phyloP scores from a whole-genome alignment of 1,140 invertebrate species.

The Zaprionus vittiger region DNA sequence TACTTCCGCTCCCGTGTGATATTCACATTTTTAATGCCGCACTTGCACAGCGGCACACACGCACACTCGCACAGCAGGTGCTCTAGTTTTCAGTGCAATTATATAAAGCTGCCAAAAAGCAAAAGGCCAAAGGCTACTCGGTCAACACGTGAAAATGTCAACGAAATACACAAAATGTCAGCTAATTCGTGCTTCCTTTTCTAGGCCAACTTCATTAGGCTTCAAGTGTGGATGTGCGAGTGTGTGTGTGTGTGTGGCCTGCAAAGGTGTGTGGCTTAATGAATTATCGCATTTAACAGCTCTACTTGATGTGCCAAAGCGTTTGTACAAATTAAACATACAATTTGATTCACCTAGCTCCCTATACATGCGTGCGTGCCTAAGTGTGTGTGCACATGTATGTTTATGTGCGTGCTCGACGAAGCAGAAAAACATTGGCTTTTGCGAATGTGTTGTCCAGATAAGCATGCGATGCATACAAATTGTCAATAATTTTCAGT shows the following conservation, averaged over 20 bases:
- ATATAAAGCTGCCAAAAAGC: slow-evolving; percentile 72
- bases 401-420: not conserved
- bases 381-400: not conserved
- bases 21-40: slow-evolving; percentile 76
- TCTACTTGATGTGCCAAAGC: slow-evolving; percentile 33
- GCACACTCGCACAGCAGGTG: slow-evolving; percentile 59
- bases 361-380: not conserved
- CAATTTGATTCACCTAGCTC: not conserved
- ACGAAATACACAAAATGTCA: slow-evolving; percentile 42
- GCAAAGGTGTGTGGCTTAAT: slow-evolving; percentile 58
- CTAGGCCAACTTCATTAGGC: slow-evolving; percentile 78
- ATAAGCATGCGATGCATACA: slow-evolving; percentile 18
- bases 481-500: slow-evolving; percentile 11
- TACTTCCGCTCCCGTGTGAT: slow-evolving; percentile 75
- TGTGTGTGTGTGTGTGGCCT: slow-evolving; percentile 23
- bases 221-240: not conserved
- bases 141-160: slow-evolving; percentile 24
- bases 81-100: slow-evolving; percentile 73
- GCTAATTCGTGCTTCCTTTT: slow-evolving; percentile 50
- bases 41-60: slow-evolving; percentile 8
- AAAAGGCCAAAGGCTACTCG: slow-evolving; percentile 15
- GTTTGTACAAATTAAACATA: slow-evolving; percentile 26
- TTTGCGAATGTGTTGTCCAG: not conserved
- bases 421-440: slow-evolving; percentile 15
- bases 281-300: slow-evolving; percentile 71